These are phyloP conservation scores for Cyanoliseus patagonus DNA, from an alignment of 2,113 vertebrate genomes.

Conservation along the genomic window DNA sequence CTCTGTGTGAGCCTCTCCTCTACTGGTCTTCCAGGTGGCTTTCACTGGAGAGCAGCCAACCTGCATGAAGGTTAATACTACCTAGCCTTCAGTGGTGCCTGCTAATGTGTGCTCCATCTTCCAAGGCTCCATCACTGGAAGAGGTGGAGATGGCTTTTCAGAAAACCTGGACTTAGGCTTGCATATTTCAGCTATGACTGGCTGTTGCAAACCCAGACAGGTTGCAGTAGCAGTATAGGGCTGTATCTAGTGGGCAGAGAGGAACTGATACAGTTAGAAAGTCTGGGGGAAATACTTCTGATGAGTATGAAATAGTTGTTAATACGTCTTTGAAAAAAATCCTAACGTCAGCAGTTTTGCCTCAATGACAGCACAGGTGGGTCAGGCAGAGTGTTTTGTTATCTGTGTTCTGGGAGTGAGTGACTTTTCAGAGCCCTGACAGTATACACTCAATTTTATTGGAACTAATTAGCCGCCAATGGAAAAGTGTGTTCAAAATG, in stretches of 20 bases:
- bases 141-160: not conserved
- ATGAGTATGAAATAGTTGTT: not conserved
- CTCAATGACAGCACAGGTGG: not conserved
- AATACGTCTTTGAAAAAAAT: not conserved
- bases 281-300: not conserved
- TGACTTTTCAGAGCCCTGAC: not conserved
- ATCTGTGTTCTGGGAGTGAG: not conserved
- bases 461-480: conserved; percentile 40
- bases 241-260: not conserved
- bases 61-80: not conserved
- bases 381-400: not conserved
- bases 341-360: not conserved
- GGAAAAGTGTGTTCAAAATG: conserved; percentile 32
- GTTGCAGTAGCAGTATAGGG: not conserved
- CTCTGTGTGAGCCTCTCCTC: not conserved
- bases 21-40: not conserved
- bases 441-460: conserved; percentile 5
- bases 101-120: not conserved
- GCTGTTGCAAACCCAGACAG: not conserved
- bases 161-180: not conserved
- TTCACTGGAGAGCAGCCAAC: not conserved
- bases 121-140: not conserved
- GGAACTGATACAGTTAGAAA: not conserved
- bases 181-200: not conserved
- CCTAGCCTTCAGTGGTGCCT: not conserved